Conservation (phyloP, 1,140 invertebrate genomes). For the Camponotus floridanus region DNA sequence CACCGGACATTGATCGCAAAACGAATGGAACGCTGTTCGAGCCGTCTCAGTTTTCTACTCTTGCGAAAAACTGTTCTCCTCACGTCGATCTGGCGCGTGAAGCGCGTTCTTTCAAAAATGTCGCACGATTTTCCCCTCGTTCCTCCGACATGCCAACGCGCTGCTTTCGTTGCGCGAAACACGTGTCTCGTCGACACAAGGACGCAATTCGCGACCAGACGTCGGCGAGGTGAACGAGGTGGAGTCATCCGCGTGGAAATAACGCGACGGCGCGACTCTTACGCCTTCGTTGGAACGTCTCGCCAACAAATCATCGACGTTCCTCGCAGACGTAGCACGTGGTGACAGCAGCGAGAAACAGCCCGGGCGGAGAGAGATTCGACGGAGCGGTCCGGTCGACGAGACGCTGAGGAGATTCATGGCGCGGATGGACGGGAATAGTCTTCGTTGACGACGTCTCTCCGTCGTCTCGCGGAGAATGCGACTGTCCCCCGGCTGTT, state of each 20-base stretch:
- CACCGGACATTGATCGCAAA: too few species aligned
- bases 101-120: constrained; percentile 25
- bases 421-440: constrained; percentile 78
- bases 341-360: constrained; percentile 25
- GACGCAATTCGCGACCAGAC: constrained; percentile 24
- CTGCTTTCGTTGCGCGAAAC: constrained; percentile 35
- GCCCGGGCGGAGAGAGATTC: constrained; percentile 16
- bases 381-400: constrained; percentile 22
- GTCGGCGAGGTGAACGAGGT: neutral
- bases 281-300: constrained; percentile 79
- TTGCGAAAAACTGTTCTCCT: neutral
- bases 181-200: constrained; percentile 58
- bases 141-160: too few species aligned
- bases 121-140: neutral
- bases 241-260: constrained; percentile 21
- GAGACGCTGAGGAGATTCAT: constrained; percentile 72
- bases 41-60: neutral
- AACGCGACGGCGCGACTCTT: constrained; percentile 58
- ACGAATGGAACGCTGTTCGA: neutral
- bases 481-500: constrained; percentile 66
- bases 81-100: neutral
- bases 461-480: constrained; percentile 66
- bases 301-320: constrained; percentile 84
- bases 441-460: constrained; percentile 72
- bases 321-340: constrained; percentile 20